These are phyloP conservation scores for Spinibarbus caldwelli DNA, from an alignment of 2,797 vertebrate species.

Conservation along the genomic window DNA sequence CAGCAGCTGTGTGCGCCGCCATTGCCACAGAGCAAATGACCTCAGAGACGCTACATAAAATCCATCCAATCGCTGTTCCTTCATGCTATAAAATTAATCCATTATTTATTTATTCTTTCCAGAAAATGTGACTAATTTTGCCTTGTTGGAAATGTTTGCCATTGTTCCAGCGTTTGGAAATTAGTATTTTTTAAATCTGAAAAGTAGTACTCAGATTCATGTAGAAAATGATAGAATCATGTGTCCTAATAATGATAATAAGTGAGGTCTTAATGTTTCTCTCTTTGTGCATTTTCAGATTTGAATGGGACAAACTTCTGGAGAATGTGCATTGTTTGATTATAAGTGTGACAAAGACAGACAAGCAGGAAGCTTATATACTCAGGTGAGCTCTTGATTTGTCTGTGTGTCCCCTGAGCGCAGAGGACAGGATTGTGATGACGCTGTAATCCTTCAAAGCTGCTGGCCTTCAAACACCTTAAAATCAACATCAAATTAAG, in stretches of 20 bases:
- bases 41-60: not conserved
- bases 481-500: not conserved
- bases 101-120: not conserved
- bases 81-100: not conserved
- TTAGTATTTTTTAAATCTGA: not conserved
- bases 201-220: not conserved
- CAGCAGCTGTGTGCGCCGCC: not conserved
- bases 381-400: slow-evolving; percentile 87
- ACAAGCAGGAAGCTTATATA: slow-evolving; percentile 99
- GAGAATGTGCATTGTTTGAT: slow-evolving; percentile 99
- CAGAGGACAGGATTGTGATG: not conserved
- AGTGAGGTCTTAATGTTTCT: not conserved
- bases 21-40: not conserved
- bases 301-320: slow-evolving; percentile 99
- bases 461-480: not conserved
- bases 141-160: not conserved
- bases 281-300: slow-evolving; percentile 77
- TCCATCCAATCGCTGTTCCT: not conserved
- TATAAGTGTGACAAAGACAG: slow-evolving; percentile 99
- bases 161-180: not conserved
- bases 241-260: not conserved
- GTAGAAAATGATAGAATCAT: too few species aligned
- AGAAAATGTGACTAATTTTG: not conserved
- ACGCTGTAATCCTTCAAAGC: not conserved
- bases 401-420: not conserved